Percentiles rank a stretch among this genome's conserved stretches.
Conservation (phyloP, 2,888 invertebrate genomes). For the Rhamphomyia laevipes region DNA sequence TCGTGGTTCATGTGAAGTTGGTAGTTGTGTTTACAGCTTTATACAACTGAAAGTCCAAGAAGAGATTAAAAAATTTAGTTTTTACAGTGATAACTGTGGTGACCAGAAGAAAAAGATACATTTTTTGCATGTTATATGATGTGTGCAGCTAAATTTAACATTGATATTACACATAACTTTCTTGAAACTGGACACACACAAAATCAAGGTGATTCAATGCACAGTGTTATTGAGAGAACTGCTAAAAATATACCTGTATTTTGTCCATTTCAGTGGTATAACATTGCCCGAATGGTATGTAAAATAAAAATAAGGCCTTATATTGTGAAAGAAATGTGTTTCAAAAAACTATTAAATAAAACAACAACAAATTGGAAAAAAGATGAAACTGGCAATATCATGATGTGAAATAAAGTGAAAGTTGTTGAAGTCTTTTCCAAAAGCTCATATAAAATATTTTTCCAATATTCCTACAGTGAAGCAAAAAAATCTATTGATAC, state of each 20-base stretch:
- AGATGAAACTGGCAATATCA: background rate
- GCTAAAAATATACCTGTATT: background rate
- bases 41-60: background rate
- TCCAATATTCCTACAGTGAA: no score
- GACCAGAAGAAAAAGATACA: constrained; percentile 1
- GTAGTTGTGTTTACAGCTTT: background rate
- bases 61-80: background rate
- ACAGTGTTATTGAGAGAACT: constrained; percentile 4
- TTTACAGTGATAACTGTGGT: constrained; percentile 3
- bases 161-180: constrained; percentile 5
- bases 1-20: constrained; percentile 1
- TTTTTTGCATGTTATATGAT: background rate
- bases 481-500: no score
- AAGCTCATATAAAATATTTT: no score
- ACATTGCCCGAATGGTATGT: background rate
- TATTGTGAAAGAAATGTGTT: background rate
- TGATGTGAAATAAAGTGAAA: no score
- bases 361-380: background rate
- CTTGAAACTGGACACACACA: constrained; percentile 6
- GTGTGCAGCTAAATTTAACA: constrained; percentile 1
- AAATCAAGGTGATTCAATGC: constrained; percentile 7
- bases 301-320: background rate
- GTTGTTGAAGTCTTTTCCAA: no score
- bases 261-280: constrained; percentile 2
- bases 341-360: background rate